Evolutionary conservation across 2,888 invertebrate species (phyloP), one percentile per base, ranked within the genome.

Genomic region (Aphodius granarius): DNA sequence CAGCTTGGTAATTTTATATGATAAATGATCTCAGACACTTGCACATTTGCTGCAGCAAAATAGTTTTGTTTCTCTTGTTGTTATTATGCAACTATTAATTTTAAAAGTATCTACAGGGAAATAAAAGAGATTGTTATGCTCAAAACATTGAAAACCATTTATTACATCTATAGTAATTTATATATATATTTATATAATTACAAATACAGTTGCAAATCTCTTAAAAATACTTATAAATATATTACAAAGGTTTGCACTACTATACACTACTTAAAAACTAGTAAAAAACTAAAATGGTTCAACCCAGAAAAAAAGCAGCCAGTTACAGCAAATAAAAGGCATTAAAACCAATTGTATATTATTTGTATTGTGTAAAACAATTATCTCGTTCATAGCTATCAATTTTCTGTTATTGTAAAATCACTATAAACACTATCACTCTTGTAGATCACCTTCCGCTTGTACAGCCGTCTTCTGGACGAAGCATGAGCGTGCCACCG

Each of bases 401-500:
- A 68, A 21, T 20, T 68, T 68, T 22, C n/a, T 72, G 72, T 74
- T 76, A 75, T 76, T 75, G 73, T 73, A 77, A 70, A 76, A 70
- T 77, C 63, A 73, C 71, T 72, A 66, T 76, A 73, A 73, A 74
- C 77, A 78, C 75, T 88, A 89, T 90, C 90, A 93, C 91, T 94
- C 93, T 85, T 90, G 89, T 86, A 92, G 88, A 83, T 93, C 93
- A 79, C 90, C 88, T 82, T 93, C 93, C 80, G 88, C 88, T 86
- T 89, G 90, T 86, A 88, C 91, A 81, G 90, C 90, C 82, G 94
- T 92, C 87, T 95, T 95, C 84, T 94, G 94, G 64, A 94, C 94
- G 92, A 97, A 96, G 88, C 98, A 98, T 0, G 98, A 98, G 78
- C 97, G 92, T 19, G 98, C 98, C 79, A 98, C 98, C 1, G 97